Conservation (phyloP, 2,888 invertebrate species). For the Rhagium mordax region DNA sequence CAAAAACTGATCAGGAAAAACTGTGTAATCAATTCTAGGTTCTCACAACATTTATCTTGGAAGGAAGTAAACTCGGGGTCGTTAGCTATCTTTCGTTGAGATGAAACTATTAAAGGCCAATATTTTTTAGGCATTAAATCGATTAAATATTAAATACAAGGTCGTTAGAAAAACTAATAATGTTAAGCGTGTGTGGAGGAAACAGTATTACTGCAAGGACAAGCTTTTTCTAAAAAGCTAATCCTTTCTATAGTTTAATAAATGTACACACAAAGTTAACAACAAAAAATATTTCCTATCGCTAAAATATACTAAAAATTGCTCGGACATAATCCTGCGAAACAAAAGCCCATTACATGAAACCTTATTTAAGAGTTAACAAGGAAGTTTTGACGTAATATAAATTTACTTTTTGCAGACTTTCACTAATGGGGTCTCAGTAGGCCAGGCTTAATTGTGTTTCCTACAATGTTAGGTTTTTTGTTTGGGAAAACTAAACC, state of each 20-base stretch:
- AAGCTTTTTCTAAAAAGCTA: no score
- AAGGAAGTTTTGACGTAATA: background rate
- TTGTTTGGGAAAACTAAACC: background rate
- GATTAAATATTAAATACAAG: no score
- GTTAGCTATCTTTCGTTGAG: background rate
- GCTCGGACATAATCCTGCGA: background rate
- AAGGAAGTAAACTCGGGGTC: background rate
- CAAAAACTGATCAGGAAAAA: background rate
- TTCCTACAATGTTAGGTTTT: slow-evolving; percentile 5
- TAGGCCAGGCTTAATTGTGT: slow-evolving; percentile 5
- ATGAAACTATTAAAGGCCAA: background rate
- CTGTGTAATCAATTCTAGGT: background rate
- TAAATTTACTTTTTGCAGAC: slow-evolving; percentile 7
- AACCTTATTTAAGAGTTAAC: background rate
- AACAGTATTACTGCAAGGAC: no score
- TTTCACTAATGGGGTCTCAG: background rate
- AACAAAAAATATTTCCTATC: no score
- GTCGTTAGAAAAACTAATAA: no score
- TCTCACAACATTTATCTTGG: background rate
- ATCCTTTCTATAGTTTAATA: no score
- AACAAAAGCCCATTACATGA: background rate
- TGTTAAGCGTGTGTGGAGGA: no score
- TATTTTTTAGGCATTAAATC: background rate
- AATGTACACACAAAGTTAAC: no score
- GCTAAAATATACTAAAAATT: no score